Percentiles rank a stretch among this genome's conserved stretches.
Evolutionary conservation across 2,113 vertebrate genomes (phyloP).

Genomic region (Prinia subflava): DNA sequence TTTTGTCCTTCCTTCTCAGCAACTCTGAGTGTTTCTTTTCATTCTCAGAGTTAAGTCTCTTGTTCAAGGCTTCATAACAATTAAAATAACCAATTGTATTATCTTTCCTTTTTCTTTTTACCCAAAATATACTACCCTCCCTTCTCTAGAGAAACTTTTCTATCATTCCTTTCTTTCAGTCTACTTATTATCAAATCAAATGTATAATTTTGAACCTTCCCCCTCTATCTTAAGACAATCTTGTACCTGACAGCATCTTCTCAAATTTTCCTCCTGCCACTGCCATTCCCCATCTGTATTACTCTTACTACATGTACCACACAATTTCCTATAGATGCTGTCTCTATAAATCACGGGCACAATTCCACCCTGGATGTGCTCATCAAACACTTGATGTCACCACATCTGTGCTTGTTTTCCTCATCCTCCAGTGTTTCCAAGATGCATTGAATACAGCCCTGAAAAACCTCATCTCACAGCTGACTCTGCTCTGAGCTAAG

Average conservation of each 20-base stretch:
- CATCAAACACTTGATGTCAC: background rate
- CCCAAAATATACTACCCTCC: background rate
- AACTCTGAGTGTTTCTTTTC: background rate
- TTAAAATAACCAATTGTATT: background rate
- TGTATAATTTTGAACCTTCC: background rate
- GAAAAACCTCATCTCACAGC: background rate
- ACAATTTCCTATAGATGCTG: background rate
- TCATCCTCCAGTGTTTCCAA: background rate
- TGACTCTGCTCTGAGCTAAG: background rate
- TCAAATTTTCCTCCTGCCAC: background rate
- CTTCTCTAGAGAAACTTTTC: background rate
- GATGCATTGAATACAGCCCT: background rate
- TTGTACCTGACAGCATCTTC: background rate
- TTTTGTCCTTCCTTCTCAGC: background rate
- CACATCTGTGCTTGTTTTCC: accelerated
- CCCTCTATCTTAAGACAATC: background rate
- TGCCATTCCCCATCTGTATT: background rate
- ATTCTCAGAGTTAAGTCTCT: background rate
- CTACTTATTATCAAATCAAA: background rate
- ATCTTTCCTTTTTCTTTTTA: background rate
- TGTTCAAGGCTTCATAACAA: background rate
- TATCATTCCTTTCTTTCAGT: background rate
- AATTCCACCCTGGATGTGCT: background rate
- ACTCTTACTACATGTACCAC: background rate
- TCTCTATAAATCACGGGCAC: background rate